Conservation (phyloP, 2,888 invertebrate species). For the Plebejus anna region DNA sequence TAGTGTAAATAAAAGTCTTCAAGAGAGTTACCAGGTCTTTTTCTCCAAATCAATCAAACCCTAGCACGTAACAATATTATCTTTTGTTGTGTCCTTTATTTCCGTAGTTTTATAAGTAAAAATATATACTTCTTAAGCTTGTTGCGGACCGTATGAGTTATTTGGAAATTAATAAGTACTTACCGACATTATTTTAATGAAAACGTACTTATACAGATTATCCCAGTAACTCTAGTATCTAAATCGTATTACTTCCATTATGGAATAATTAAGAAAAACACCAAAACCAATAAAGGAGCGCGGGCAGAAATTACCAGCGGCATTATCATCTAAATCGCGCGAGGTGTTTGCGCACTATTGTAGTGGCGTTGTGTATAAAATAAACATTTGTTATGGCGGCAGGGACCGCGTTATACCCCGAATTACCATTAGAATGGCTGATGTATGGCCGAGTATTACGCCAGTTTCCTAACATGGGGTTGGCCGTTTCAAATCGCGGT, state of each 20-base stretch:
- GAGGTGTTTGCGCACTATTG: constrained; percentile 80
- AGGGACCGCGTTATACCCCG: constrained; percentile 59
- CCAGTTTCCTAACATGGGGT: constrained; percentile 39
- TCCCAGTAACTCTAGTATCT: not conserved
- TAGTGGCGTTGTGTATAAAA: constrained; percentile 80
- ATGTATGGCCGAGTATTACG: constrained; percentile 65
- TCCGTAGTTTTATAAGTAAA: too few relatives aligned
- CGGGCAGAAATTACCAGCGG: constrained; percentile 56
- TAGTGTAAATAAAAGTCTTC: too few relatives aligned
- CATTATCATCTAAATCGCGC: constrained; percentile 80
- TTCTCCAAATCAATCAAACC: too few relatives aligned
- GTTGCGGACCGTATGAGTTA: too few relatives aligned
- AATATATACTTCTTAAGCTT: too few relatives aligned
- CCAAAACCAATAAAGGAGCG: constrained; percentile 41
- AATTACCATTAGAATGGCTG: constrained; percentile 78
- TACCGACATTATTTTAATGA: not conserved
- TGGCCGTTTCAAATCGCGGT: constrained; percentile 43
- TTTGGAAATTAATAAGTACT: too few relatives aligned
- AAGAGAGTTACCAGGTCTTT: too few relatives aligned
- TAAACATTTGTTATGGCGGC: constrained; percentile 77
- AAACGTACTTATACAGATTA: not conserved
- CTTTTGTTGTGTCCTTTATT: too few relatives aligned
- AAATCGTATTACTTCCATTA: not conserved
- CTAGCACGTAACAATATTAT: too few relatives aligned
- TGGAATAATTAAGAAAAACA: constrained; percentile 14